These are phyloP conservation scores for Papilio glaucus DNA, from an alignment of 1,140 invertebrate species.

Conservation along the genomic window DNA sequence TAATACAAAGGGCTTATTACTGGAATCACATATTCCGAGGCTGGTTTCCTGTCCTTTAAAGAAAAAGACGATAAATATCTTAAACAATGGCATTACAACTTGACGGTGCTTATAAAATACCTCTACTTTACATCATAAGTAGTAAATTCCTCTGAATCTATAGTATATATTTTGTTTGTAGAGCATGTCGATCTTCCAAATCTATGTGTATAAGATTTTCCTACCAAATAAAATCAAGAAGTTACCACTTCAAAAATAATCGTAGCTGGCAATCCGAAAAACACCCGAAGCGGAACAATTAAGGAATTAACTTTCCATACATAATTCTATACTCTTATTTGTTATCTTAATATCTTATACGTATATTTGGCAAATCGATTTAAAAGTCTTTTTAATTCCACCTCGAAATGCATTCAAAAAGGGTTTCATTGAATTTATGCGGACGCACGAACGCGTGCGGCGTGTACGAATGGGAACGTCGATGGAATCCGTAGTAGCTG, in stretches of 20 bases:
- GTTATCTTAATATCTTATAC: constrained; percentile 28
- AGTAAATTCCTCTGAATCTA: neutral
- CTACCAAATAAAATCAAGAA: no score
- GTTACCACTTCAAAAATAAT: no score
- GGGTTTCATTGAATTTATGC: constrained; percentile 72
- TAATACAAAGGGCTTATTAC: constrained; percentile 21
- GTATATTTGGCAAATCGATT: constrained; percentile 43
- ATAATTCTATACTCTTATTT: constrained; percentile 4
- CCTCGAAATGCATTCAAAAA: constrained; percentile 59
- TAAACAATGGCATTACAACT: neutral
- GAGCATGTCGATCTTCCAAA: no score
- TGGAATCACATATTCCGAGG: constrained; percentile 19
- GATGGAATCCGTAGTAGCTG: constrained; percentile 55
- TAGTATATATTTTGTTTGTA: no score
- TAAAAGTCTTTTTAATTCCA: constrained; percentile 43
- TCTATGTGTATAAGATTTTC: no score
- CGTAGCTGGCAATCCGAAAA: no score
- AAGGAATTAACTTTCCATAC: no score
- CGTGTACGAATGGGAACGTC: constrained; percentile 44
- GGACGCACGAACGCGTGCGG: constrained; percentile 52
- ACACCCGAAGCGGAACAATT: no score
- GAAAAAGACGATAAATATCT: neutral
- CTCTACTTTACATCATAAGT: neutral
- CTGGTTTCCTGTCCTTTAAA: constrained; percentile 24
- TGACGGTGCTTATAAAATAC: no score